Evolutionary conservation across 1,140 invertebrate genomes (phyloP), one percentile per base, ranked within the genome.

Genomic region (Ptiloglossa arizonensis): DNA sequence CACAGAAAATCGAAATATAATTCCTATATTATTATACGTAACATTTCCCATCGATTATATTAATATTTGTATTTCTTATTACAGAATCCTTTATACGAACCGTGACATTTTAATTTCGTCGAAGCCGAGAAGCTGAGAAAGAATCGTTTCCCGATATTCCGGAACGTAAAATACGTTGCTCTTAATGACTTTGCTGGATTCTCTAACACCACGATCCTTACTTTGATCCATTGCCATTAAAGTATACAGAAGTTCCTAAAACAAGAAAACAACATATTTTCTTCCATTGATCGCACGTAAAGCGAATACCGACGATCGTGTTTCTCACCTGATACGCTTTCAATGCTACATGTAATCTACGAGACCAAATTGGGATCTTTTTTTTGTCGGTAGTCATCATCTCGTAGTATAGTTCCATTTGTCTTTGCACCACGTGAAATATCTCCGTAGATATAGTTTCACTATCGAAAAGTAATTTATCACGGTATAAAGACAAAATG

Each of bases 391-490:
- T 94, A 6, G 93, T 91, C 87, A 98, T 96, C 95, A 97, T 97
- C 88, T 98, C 98, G 88, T 96, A 96, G 90, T 97, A 98, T 79
- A 95, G 95, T 87, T 98, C 97, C 93, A 99, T 95, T 92, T 98
- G 96, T 83, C 96, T 96, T 93, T 99, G 97, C 6, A 99, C 95
- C 90, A 97, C 97, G 91, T 99, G 97, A 91, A 99, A 99, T 76
- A 96, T 95, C 72, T 96, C 95, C 0, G 97, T 95, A n/a, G 96
- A 96, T 94, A 98, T 95, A 11, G 97, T 98, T 94, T 98, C 97
- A 90, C 96, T 97, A 90, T 81, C 94, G 90, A 79, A 17, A 82
- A 82, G 15, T n/a, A 41, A 22, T 22, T 19, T 11, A 38, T 41
- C 35, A 17, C 13, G n/a, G 0, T 8, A 8, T 19, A 11, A 11